phyloP scores from a whole-genome alignment of 2,888 invertebrate genomes.

The Laothoe populi region DNA sequence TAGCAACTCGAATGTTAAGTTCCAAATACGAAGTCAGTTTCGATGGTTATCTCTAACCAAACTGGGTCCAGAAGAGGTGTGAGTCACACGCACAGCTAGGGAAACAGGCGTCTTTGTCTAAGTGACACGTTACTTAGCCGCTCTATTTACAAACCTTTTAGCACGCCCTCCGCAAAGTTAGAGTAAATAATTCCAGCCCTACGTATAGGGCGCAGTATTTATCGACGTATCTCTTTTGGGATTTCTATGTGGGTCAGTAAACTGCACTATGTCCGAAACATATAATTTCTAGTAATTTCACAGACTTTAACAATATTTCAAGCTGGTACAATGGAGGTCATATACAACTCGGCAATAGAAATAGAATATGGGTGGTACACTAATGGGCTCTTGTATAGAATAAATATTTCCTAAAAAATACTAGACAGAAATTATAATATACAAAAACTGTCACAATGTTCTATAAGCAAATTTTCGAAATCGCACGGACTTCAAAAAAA shows the following conservation, averaged over 20 bases:
- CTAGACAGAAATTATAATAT: no score
- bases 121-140: slow-evolving; percentile 76
- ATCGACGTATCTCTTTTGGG: background rate
- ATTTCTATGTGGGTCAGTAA: slow-evolving; percentile 15
- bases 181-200: slow-evolving; percentile 61
- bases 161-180: slow-evolving; percentile 70
- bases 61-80: slow-evolving; percentile 37
- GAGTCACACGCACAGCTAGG: slow-evolving; percentile 56
- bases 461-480: no score
- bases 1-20: background rate
- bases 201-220: slow-evolving; percentile 1
- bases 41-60: slow-evolving; percentile 25
- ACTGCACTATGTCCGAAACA: no score
- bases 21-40: no score
- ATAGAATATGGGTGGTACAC: no score
- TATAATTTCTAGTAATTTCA: background rate
- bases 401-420: no score
- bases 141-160: slow-evolving; percentile 81
- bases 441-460: no score
- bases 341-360: no score
- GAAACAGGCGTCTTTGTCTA: slow-evolving; percentile 76
- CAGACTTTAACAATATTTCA: no score
- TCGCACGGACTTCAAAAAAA: no score
- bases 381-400: no score
- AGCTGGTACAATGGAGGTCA: no score